phyloP scores from a whole-genome alignment of 2,113 vertebrate species.

The Elephantulus edwardii region DNA sequence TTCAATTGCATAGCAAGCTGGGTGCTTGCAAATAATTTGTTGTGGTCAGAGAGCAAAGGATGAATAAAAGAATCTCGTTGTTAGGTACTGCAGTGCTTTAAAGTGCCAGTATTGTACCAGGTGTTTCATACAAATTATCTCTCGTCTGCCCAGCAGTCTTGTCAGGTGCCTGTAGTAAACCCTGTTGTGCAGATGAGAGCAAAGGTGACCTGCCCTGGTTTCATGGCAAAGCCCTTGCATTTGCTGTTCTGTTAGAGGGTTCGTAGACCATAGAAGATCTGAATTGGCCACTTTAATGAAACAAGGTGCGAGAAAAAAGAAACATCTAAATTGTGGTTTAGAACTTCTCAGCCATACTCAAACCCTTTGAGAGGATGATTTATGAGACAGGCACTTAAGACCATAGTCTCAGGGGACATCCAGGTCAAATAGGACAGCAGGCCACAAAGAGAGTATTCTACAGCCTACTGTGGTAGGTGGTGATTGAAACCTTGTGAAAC shows the following conservation, averaged over 20 bases:
- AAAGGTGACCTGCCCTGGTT: not conserved
- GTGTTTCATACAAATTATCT: not conserved
- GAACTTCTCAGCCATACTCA: not conserved
- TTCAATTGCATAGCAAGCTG: not conserved
- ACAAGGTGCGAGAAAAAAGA: not conserved
- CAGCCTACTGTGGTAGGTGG: too few relatives aligned
- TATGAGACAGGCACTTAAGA: too few relatives aligned
- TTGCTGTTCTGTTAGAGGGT: not conserved
- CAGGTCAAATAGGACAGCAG: too few relatives aligned
- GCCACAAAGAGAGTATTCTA: too few relatives aligned
- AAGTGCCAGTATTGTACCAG: not conserved
- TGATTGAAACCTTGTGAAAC: too few relatives aligned
- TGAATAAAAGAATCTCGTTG: not conserved
- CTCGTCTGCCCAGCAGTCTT: not conserved
- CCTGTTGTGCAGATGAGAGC: too few relatives aligned
- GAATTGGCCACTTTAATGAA: not conserved
- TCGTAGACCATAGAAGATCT: not conserved
- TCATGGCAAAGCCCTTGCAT: rapidly evolving
- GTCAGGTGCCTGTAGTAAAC: not conserved
- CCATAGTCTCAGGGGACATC: too few relatives aligned
- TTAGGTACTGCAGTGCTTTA: not conserved
- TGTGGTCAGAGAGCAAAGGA: not conserved
- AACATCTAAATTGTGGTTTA: not conserved
- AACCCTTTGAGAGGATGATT: too few relatives aligned
- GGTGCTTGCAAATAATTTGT: not conserved